These are phyloP conservation scores for Gavia stellata DNA, from an alignment of 2,113 vertebrate genomes.

Conservation along the genomic window DNA sequence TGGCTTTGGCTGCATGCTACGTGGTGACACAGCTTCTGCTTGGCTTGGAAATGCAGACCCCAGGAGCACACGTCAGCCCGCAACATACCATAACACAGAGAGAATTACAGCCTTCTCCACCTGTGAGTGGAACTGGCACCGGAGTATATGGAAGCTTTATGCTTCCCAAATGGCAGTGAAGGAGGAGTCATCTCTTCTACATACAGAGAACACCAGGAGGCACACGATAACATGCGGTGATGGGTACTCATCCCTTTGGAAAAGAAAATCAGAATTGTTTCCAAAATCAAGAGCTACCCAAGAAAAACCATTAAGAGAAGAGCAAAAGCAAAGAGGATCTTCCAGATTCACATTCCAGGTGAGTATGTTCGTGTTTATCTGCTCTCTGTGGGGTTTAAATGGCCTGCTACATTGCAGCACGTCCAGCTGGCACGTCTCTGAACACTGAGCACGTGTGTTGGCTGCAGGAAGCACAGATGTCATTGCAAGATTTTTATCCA, in stretches of 20 bases:
- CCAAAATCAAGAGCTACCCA: neutral
- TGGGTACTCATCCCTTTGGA: neutral
- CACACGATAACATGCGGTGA: accelerated
- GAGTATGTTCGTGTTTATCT: neutral
- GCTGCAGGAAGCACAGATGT: neutral
- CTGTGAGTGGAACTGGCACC: neutral
- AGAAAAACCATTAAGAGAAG: neutral
- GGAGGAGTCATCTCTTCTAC: neutral
- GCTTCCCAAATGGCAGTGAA: neutral
- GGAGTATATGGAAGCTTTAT: neutral
- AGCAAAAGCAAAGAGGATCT: neutral
- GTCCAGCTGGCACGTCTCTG: neutral
- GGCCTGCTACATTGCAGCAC: neutral
- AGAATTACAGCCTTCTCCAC: neutral
- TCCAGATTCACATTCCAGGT: neutral
- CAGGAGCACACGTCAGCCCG: neutral
- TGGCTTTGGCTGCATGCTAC: neutral
- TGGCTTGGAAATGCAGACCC: neutral
- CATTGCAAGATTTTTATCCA: neutral
- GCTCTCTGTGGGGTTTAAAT: neutral
- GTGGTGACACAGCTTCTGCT: neutral
- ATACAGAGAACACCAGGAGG: neutral
- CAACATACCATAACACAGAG: neutral
- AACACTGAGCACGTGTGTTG: neutral
- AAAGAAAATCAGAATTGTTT: neutral